Evolutionary conservation across 2,888 invertebrate species (phyloP).

Genomic region (Patella ulyssiponensis): DNA sequence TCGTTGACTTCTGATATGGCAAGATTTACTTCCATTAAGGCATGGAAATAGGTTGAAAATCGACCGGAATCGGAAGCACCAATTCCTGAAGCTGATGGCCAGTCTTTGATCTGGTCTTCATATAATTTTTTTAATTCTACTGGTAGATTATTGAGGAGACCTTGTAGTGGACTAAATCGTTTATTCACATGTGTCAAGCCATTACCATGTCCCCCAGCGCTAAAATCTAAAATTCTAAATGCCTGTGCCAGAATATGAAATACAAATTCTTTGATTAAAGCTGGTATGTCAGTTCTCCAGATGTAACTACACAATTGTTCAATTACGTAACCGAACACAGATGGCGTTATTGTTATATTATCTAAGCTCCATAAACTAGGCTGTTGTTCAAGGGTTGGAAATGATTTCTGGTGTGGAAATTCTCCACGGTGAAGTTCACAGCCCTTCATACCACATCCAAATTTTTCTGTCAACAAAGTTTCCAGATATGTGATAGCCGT

Average conservation of each 20-base stretch:
- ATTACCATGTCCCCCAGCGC: constrained; percentile 48
- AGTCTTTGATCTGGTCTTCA: constrained; percentile 66
- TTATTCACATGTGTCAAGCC: constrained; percentile 41
- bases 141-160: constrained; percentile 62
- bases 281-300: constrained; percentile 67
- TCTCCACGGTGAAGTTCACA: constrained; percentile 43
- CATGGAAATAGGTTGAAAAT: constrained; percentile 70
- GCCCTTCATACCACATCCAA: constrained; percentile 60
- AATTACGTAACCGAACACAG: constrained; percentile 58
- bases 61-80: constrained; percentile 63
- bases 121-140: constrained; percentile 65
- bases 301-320: constrained; percentile 67
- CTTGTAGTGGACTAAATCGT: constrained; percentile 56
- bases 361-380: constrained; percentile 64
- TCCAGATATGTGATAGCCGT: constrained; percentile 70
- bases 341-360: constrained; percentile 61
- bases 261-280: constrained; percentile 67
- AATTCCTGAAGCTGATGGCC: constrained; percentile 60
- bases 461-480: constrained; percentile 63
- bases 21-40: constrained; percentile 66
- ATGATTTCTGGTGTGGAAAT: constrained; percentile 35
- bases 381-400: constrained; percentile 41
- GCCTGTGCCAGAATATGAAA: constrained; percentile 69
- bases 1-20: constrained; percentile 63
- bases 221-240: constrained; percentile 61